Conservation (phyloP, 1,140 invertebrate genomes). For the Cryptotermes secundus region DNA sequence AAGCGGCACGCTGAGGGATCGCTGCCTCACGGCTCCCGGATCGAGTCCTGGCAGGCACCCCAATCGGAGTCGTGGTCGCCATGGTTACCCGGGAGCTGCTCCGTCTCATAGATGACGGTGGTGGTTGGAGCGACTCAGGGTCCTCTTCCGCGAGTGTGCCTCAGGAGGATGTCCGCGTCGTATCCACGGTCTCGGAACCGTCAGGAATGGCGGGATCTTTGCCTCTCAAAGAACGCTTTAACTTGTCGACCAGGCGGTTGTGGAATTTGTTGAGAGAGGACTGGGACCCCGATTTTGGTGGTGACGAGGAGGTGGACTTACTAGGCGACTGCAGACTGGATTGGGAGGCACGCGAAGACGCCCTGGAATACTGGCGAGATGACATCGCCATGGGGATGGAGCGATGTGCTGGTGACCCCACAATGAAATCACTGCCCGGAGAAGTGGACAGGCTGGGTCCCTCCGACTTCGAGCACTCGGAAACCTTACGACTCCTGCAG, state of each 20-base stretch:
- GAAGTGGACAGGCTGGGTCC: conserved; percentile 70
- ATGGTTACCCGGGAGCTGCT: background rate
- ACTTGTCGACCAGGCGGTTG: conserved; percentile 77
- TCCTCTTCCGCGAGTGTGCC: background rate
- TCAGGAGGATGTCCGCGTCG: conserved; percentile 31
- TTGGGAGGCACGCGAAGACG: conserved; percentile 59
- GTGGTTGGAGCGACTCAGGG: conserved; percentile 13
- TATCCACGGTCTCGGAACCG: conserved; percentile 29
- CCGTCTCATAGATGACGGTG: background rate
- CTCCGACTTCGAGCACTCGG: conserved; percentile 76
- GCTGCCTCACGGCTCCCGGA: background rate
- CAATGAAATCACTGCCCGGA: conserved; percentile 64
- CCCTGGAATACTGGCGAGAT: conserved; percentile 57
- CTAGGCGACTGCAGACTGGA: conserved; percentile 56
- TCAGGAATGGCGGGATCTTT: conserved; percentile 61
- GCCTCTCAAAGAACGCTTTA: conserved; percentile 71
- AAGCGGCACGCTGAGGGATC: background rate
- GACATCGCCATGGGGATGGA: conserved; percentile 58
- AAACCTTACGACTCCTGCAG: conserved; percentile 72
- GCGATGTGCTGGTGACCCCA: conserved; percentile 60
- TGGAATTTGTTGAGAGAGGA: conserved; percentile 80
- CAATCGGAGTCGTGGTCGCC: background rate
- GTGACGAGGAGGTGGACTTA: conserved; percentile 60
- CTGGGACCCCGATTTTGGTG: conserved; percentile 56
- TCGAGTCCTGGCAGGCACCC: conserved; percentile 10